Base-by-base conservation (phyloP, 2,888 invertebrate species). In the Odiellus spinosus region DNA sequence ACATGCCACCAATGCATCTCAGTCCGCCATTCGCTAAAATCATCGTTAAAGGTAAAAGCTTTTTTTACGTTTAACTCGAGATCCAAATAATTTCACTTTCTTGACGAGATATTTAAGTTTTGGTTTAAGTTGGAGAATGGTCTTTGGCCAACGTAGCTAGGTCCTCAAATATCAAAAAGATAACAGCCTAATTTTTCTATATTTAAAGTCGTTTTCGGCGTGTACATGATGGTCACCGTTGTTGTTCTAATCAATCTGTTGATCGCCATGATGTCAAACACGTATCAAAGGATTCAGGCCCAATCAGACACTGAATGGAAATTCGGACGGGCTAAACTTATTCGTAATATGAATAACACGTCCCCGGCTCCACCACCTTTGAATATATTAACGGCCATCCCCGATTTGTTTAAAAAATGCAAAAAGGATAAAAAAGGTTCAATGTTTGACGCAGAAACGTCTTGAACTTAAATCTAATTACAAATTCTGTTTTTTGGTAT, bases 261-360 rank as follows among this genome's bases (percentile, higher is more conserved):
- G 68, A 96, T 96, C 78, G 96, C 96, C 74, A 95, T 96, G 95
- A 95, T 96, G 93, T 93, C 93, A 71, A 95, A 96, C 76, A 96
- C 96, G 63, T 96, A 98, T 72, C 95, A 96, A 71, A 79, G 93
- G 65, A 95, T 95, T 64, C 87, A 98, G 79, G 95, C 95, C 34
- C 95, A 96, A 77, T 96, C 96, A 40, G 98, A 98, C 70, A 95
- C 91, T 60, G 98, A 99, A 70, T 98, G 98, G 98, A 98, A 98
- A 71, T 99, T 93, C 66, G 96, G 98, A 21, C 70, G 98, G 61
- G 96, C 96, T 46, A 98, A 98, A 69, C 74, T 98, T 63, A 93
- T 98, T 64, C 75, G 96, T 56, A 93, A 93, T 64, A 98, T 98
- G 95, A 96, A 95, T 71, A 78, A 76, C 61, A 93, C 95, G 6